Conservation (phyloP, 2,888 invertebrate species). For the Tetranychus piercei region DNA sequence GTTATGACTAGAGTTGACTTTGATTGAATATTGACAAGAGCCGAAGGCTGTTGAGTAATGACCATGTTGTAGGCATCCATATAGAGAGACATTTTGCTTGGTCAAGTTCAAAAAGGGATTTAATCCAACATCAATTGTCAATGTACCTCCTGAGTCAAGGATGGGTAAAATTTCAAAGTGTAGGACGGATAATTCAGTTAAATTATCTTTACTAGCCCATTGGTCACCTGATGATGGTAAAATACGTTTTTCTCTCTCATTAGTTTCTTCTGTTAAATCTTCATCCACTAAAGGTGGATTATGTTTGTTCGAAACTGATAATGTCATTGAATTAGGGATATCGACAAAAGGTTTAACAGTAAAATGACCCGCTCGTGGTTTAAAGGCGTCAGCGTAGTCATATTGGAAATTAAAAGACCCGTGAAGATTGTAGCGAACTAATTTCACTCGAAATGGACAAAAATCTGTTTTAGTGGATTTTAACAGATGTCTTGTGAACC, state of each 20-base stretch:
- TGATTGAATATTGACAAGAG: constrained; percentile 20
- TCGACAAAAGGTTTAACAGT: background rate
- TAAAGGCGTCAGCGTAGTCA: background rate
- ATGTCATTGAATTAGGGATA: background rate
- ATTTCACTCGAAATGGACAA: constrained; percentile 17
- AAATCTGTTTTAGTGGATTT: background rate
- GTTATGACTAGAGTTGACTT: constrained; percentile 26
- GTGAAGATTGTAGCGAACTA: constrained; percentile 18
- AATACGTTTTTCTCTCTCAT: background rate
- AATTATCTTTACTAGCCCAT: background rate
- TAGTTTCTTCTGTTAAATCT: background rate
- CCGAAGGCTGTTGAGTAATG: background rate
- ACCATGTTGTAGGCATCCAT: constrained; percentile 16
- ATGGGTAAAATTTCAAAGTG: constrained; percentile 51
- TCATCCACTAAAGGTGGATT: background rate
- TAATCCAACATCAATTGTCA: constrained; percentile 41
- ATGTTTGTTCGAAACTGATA: background rate
- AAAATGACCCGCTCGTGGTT: background rate
- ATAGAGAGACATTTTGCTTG: constrained; percentile 13
- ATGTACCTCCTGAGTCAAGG: constrained; percentile 59
- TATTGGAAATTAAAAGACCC: constrained; percentile 18
- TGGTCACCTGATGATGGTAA: background rate
- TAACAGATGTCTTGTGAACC: background rate
- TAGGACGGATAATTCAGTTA: constrained; percentile 33
- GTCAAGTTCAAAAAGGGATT: constrained; percentile 38